phyloP scores from a whole-genome alignment of 2,888 invertebrate genomes.

The Aphrophora alni region DNA sequence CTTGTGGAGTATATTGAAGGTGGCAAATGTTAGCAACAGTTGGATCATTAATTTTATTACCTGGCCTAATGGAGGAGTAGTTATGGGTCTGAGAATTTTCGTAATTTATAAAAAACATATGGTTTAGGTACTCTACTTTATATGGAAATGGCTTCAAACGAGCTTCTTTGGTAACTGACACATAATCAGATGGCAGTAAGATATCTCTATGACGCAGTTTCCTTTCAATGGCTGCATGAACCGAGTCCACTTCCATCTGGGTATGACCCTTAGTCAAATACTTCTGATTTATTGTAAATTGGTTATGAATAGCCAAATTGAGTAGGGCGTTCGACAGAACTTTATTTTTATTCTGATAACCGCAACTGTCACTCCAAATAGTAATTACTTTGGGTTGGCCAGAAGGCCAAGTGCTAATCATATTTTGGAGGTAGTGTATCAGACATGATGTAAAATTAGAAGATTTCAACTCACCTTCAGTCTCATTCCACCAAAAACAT shows the following conservation, averaged over 20 bases:
- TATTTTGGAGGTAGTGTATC: not conserved
- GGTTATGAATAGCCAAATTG: slow-evolving; percentile 2
- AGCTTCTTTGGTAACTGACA: slow-evolving; percentile 9
- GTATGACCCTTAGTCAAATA: slow-evolving; percentile 26
- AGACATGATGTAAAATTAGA: slow-evolving; percentile 8
- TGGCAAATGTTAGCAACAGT: too few relatives aligned
- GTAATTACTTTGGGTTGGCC: not conserved
- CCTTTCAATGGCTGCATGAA: slow-evolving; percentile 25
- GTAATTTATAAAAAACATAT: not conserved
- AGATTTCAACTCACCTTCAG: not conserved
- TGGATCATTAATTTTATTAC: too few relatives aligned
- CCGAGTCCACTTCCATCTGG: slow-evolving; percentile 24
- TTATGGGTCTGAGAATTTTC: too few relatives aligned
- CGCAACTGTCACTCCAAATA: slow-evolving; percentile 19
- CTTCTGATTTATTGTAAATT: slow-evolving; percentile 14
- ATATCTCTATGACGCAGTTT: too few relatives aligned
- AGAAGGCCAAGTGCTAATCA: not conserved
- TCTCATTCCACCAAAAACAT: too few relatives aligned
- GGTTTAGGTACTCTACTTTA: too few relatives aligned
- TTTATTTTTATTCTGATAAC: slow-evolving; percentile 7
- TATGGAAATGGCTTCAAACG: slow-evolving; percentile 4
- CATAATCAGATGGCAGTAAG: slow-evolving; percentile 6
- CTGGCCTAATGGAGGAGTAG: too few relatives aligned
- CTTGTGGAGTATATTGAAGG: too few relatives aligned
- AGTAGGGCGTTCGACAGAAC: slow-evolving; percentile 20